phyloP scores from a whole-genome alignment of 1,140 invertebrate genomes.

The Adelges cooleyi region DNA sequence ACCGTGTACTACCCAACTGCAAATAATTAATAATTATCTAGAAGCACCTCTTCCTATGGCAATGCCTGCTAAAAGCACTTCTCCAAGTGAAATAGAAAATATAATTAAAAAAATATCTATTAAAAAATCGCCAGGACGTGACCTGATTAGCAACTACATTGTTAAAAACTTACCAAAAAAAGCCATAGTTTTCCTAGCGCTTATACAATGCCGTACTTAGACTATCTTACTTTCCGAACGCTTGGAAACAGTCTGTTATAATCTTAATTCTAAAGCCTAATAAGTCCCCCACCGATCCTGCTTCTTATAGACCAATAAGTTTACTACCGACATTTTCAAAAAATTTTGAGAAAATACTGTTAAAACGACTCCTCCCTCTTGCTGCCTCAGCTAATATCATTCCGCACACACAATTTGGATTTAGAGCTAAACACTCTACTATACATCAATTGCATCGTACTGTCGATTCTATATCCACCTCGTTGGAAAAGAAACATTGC shows the following conservation, averaged over 20 bases:
- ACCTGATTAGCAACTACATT: not conserved
- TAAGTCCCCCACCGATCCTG: slow-evolving; percentile 33
- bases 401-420: slow-evolving; percentile 37
- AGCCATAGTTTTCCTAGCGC: not conserved
- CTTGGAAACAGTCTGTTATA: slow-evolving; percentile 37
- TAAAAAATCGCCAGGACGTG: not conserved
- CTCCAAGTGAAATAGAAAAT: not conserved
- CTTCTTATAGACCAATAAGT: slow-evolving; percentile 26
- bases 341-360: slow-evolving; percentile 5
- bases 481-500: slow-evolving; percentile 30
- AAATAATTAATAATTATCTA: not conserved
- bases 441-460: slow-evolving; percentile 33
- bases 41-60: not conserved
- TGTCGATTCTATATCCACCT: slow-evolving; percentile 24
- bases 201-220: slow-evolving; percentile 1
- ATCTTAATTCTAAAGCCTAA: slow-evolving; percentile 35
- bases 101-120: not conserved
- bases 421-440: slow-evolving; percentile 35
- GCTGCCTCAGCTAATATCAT: slow-evolving; percentile 30
- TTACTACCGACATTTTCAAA: not conserved
- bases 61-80: not conserved
- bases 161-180: not conserved
- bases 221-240: not conserved
- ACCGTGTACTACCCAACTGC: not conserved
- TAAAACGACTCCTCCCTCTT: not conserved